phyloP scores from a whole-genome alignment of 2,888 invertebrate genomes.

The Beris chalybata region DNA sequence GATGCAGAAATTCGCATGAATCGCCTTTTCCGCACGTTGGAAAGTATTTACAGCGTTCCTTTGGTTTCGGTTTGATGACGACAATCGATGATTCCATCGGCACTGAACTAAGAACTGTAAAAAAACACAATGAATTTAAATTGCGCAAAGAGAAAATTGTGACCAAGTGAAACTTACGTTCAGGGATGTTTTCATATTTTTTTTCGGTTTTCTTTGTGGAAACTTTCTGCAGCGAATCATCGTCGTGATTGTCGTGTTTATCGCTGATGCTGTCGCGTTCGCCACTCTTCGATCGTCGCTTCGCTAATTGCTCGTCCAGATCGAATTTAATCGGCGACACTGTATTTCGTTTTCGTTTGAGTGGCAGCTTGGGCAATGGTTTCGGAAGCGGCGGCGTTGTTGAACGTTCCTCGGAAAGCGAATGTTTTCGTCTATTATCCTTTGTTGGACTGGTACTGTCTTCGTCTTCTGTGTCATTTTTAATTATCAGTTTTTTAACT shows the following conservation, averaged over 20 bases:
- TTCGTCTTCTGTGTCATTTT: constrained; percentile 60
- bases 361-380: constrained; percentile 19
- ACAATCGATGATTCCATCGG: constrained; percentile 51
- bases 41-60: constrained; percentile 79
- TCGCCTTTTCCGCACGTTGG: constrained; percentile 75
- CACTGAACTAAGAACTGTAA: constrained; percentile 46
- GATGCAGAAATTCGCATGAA: constrained; percentile 79
- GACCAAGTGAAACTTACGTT: constrained; percentile 57
- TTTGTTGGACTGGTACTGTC: constrained; percentile 44
- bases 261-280: constrained; percentile 11
- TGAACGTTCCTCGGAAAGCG: constrained; percentile 18
- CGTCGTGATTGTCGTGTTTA: constrained; percentile 26
- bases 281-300: constrained; percentile 21
- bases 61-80: constrained; percentile 54
- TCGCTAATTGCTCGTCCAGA: constrained; percentile 38
- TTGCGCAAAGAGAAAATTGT: too few species aligned
- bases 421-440: constrained; percentile 22
- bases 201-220: constrained; percentile 59
- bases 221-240: constrained; percentile 50
- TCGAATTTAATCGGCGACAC: constrained; percentile 52
- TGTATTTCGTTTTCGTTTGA: constrained; percentile 46
- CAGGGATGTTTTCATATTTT: constrained; percentile 64
- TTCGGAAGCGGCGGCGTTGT: constrained; percentile 51
- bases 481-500: constrained; percentile 51
- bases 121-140: constrained; percentile 17